Evolutionary conservation across 2,888 invertebrate species (phyloP).

Genomic region (Nomada flava): DNA sequence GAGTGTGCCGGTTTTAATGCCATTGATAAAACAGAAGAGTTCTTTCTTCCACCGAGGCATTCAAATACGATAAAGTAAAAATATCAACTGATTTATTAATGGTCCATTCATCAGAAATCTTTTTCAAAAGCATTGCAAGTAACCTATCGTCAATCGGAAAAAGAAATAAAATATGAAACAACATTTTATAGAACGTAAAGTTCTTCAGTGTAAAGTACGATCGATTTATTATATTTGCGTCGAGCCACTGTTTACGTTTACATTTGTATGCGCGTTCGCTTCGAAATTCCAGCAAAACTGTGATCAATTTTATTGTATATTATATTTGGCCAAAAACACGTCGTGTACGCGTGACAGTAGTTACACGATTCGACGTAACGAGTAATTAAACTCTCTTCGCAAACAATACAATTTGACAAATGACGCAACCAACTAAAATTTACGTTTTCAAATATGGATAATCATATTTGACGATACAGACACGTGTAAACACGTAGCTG

Average conservation of each 20-base stretch:
- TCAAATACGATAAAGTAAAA: no score
- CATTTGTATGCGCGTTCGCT: background rate
- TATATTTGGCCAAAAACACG: constrained; percentile 6
- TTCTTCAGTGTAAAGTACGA: background rate
- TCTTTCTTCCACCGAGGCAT: no score
- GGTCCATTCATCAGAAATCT: no score
- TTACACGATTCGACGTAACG: background rate
- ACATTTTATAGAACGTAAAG: background rate
- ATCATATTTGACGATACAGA: background rate
- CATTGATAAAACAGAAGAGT: background rate
- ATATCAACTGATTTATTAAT: no score
- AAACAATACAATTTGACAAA: constrained; percentile 17
- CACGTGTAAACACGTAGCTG: constrained; percentile 3
- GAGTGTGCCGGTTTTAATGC: background rate
- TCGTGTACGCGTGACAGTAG: background rate
- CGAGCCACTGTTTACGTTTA: background rate
- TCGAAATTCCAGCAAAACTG: background rate
- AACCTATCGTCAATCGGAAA: no score
- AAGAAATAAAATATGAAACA: no score
- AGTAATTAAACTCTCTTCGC: constrained; percentile 20
- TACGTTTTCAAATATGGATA: background rate
- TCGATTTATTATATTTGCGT: background rate
- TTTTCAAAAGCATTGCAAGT: no score
- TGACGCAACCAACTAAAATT: background rate
- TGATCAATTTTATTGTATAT: background rate